Conservation (phyloP, 1,140 invertebrate genomes). For the Propsilocerus akamusi region DNA sequence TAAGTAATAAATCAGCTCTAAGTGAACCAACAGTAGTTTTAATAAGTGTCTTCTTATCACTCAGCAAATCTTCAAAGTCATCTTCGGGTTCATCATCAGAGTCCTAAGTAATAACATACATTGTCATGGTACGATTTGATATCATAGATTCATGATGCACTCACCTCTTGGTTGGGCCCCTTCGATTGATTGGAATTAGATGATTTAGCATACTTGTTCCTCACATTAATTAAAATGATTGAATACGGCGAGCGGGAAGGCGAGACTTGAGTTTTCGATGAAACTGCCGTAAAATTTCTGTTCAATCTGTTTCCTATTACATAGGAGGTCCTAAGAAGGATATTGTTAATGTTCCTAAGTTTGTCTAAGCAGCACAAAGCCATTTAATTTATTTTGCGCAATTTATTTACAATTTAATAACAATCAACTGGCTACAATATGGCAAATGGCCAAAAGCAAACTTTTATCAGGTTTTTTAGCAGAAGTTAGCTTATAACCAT, state of each 20-base stretch:
- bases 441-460: too few relatives aligned
- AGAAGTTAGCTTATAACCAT: too few relatives aligned
- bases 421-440: too few relatives aligned
- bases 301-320: background rate
- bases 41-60: conserved; percentile 24
- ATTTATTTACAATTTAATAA: too few relatives aligned
- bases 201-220: background rate
- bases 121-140: background rate
- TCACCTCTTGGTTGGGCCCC: background rate
- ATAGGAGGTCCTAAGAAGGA: background rate
- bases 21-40: conserved; percentile 22
- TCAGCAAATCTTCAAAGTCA: conserved; percentile 9
- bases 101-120: background rate
- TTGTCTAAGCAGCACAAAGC: conserved; percentile 5
- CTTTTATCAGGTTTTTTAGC: too few relatives aligned
- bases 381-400: conserved; percentile 20
- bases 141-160: background rate
- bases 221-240: background rate
- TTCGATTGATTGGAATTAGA: too few relatives aligned
- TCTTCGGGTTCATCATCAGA: conserved; percentile 12
- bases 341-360: background rate
- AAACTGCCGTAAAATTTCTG: background rate
- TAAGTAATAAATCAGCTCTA: conserved; percentile 29
- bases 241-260: background rate
- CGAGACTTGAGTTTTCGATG: background rate